Base-by-base conservation (phyloP, 2,797 vertebrate genomes). In the Pagetopsis macropterus region DNA sequence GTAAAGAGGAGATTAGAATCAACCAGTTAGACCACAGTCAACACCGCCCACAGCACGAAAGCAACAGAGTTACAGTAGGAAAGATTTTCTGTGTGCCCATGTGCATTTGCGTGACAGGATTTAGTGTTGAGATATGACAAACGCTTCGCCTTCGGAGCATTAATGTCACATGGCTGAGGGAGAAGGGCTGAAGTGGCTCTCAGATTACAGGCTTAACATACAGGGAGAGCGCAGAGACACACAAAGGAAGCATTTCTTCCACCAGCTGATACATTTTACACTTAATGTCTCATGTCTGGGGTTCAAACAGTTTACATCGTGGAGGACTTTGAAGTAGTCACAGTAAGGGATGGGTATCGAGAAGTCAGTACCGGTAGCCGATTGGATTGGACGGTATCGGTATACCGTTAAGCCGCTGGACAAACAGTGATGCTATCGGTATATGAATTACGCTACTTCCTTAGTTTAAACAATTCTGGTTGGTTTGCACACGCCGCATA, bases 181-280 rank as follows among this genome's bases (percentile, higher is more conserved):
- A 87, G 86, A 44, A 40, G 58, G 33, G 68, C 62, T 69, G 65
- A 70, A 87, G 82, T 73, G 78, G 82, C 59, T 88, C 88, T 91
- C 88, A 82, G 76, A 91, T 93, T 91, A 90, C 87, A 83, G 83
- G 86, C 90, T 91, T 91, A 85, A 76, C 84, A 89, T 77, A 81
- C 55, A 85, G 62, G 56, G 72, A 59, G 62, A 40, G 75, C 0
- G n/a, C 63, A 76, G 62, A 77, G 48, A 51, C 41, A 41, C 45
- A 87, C 76, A 89, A 81, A 80, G 70, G 66, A 85, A 73, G 64
- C n/a, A 13, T 63, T 81, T 85, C 80, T 82, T 73, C 62, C 44
- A 56, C 14, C 21, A 15, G 58, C 12, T 48, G 65, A 81, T 16
- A 60, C 7, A 52, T 69, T 74, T 75, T 11, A 62, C 31, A 51